A percentile compares a stretch with the other conserved stretches of the same genome.
phyloP scores from a whole-genome alignment of 2,113 vertebrate species.

The Zosterops lateralis region DNA sequence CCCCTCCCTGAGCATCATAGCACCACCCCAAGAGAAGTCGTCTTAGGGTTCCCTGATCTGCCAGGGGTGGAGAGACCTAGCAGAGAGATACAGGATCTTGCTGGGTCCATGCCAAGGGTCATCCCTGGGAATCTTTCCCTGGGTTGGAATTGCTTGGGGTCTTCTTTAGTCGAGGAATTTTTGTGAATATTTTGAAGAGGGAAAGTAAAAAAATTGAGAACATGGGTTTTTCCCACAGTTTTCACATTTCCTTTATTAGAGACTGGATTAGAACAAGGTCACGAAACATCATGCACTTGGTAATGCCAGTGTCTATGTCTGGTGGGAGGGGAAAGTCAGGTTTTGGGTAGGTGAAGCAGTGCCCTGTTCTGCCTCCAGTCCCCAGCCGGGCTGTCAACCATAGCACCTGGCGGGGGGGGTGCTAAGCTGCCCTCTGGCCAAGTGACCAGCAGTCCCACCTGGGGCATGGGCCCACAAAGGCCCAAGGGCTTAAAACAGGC shows the following conservation, averaged over 20 bases:
- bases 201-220: neutral
- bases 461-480: accelerated
- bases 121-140: neutral
- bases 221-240: accelerated
- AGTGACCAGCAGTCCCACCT: neutral
- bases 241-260: neutral
- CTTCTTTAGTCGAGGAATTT: neutral
- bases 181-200: neutral
- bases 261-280: neutral
- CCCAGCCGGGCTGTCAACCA: neutral
- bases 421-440: neutral
- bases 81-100: neutral
- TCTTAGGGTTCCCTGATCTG: neutral
- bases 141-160: neutral
- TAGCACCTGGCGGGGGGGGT: accelerated
- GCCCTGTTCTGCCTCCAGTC: accelerated
- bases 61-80: neutral
- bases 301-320: neutral
- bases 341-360: neutral
- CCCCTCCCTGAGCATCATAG: neutral
- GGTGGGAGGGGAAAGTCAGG: neutral
- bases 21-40: accelerated
- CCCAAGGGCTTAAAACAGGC: neutral
- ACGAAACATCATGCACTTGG: accelerated
- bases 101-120: neutral